phyloP scores from a whole-genome alignment of 2,888 invertebrate genomes.

The Rhopalosiphum nymphaeae region DNA sequence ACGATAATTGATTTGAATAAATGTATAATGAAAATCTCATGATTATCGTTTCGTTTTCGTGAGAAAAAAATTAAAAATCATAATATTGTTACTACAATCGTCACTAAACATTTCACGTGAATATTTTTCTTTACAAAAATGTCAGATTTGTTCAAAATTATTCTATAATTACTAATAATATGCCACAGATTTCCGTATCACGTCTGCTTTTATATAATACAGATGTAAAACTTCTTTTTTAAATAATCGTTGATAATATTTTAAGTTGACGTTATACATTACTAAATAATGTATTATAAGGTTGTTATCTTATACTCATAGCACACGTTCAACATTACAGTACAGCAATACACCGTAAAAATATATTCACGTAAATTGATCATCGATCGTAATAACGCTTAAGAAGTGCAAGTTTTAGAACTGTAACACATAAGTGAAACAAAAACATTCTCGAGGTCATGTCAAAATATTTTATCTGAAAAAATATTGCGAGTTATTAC shows the following conservation, averaged over 20 bases:
- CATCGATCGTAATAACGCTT: background rate
- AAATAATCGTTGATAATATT: background rate
- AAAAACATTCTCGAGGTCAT: background rate
- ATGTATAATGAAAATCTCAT: background rate
- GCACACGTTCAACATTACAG: background rate
- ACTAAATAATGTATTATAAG: background rate
- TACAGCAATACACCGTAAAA: background rate
- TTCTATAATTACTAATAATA: background rate
- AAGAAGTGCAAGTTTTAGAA: background rate
- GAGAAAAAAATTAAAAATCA: background rate
- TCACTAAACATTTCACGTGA: background rate
- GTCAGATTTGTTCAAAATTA: background rate
- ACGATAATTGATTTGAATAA: background rate
- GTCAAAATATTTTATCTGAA: background rate
- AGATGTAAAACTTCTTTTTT: background rate
- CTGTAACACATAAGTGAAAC: background rate
- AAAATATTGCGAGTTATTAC: background rate
- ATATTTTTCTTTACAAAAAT: background rate
- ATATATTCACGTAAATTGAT: background rate
- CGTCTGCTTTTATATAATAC: background rate
- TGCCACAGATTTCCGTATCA: background rate
- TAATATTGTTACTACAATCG: background rate
- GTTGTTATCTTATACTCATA: background rate
- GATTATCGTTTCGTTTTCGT: background rate
- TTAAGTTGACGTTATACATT: background rate